Conservation (phyloP, 2,113 vertebrate species). For the Cyphomyrus discorhynchus region DNA sequence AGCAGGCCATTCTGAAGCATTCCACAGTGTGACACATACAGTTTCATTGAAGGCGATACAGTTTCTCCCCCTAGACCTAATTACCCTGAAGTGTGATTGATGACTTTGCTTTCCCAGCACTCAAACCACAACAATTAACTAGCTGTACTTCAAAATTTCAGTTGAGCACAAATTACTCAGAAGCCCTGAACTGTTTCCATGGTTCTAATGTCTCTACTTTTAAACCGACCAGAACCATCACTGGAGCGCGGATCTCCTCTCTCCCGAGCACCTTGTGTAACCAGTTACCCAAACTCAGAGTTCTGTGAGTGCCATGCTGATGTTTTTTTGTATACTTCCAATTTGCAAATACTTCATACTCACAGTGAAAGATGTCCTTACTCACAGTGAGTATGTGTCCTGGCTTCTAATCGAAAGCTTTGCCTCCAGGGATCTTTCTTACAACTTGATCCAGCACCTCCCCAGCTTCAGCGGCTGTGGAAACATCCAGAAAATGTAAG, state of each 20-base stretch:
- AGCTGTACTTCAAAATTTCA: not conserved
- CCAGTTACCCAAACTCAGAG: conserved; percentile 79
- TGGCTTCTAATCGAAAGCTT: not conserved
- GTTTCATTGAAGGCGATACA: not conserved
- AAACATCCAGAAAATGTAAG: conserved; percentile 60
- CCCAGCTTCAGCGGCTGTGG: conserved; percentile 77
- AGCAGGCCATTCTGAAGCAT: not conserved
- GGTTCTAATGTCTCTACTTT: conserved; percentile 16
- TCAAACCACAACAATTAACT: not conserved
- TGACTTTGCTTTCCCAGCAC: not conserved
- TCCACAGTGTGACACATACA: not conserved
- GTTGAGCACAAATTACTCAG: not conserved
- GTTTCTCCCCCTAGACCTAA: not conserved
- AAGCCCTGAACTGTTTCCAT: not conserved
- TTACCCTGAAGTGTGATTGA: not conserved
- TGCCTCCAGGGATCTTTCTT: conserved; percentile 78
- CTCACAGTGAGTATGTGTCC: no score
- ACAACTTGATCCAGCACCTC: conserved; percentile 76
- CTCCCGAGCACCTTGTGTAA: conserved; percentile 75
- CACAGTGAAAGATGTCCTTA: not conserved
- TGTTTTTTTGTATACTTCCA: not conserved
- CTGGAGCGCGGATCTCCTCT: conserved; percentile 77
- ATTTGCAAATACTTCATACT: not conserved
- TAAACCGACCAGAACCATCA: conserved; percentile 75
- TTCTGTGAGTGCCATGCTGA: conserved; percentile 71